A percentile compares a stretch with the other conserved stretches of the same genome.
Evolutionary conservation across 2,113 vertebrate genomes (phyloP).

Genomic region (Ariopsis seemanni): DNA sequence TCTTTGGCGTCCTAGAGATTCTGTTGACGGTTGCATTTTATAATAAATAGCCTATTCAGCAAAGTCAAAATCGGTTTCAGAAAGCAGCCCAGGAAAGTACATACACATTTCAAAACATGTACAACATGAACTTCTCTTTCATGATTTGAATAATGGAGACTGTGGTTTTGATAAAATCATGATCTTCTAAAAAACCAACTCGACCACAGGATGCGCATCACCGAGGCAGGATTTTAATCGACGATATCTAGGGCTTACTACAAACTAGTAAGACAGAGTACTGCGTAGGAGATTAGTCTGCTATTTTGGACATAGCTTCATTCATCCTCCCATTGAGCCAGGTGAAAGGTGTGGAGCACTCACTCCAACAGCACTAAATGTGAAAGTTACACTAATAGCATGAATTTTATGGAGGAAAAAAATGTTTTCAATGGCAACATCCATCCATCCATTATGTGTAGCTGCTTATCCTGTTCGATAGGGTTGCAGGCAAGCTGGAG

Average conservation of each 20-base stretch:
- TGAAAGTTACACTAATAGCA: background rate
- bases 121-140: no score
- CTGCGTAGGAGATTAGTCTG: background rate
- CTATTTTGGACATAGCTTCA: background rate
- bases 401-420: background rate
- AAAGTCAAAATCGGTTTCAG: background rate
- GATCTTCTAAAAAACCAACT: background rate
- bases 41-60: no score
- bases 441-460: no score
- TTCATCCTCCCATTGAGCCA: background rate
- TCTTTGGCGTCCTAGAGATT: background rate
- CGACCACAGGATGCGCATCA: no score
- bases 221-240: background rate
- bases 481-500: no score
- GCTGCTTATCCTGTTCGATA: no score
- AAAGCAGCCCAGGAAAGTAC: background rate
- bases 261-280: background rate
- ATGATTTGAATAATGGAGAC: background rate
- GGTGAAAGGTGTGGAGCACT: no score
- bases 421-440: background rate
- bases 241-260: background rate
- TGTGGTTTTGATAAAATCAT: background rate
- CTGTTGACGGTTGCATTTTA: no score
- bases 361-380: background rate
- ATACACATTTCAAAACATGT: background rate